These are phyloP conservation scores for Spilarctia lutea DNA, from an alignment of 2,888 invertebrate genomes.

Conservation along the genomic window DNA sequence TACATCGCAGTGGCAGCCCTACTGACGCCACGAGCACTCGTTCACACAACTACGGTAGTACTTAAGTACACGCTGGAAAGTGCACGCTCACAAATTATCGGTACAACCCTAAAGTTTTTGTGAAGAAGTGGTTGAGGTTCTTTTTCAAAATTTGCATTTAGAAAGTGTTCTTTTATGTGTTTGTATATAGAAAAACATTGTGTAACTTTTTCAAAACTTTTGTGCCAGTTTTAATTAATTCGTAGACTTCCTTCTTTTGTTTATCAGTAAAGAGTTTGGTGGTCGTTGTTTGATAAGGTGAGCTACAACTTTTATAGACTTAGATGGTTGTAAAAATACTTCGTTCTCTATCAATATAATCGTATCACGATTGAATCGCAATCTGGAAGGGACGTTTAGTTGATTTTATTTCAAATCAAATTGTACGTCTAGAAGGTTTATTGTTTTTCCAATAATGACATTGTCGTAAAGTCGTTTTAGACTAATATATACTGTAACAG, in stretches of 20 bases:
- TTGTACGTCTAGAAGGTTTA: conserved; percentile 59
- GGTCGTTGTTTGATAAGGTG: conserved; percentile 33
- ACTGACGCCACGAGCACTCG: conserved; percentile 72
- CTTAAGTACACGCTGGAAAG: conserved; percentile 50
- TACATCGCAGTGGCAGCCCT: conserved; percentile 76
- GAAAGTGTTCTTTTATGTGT: conserved; percentile 56
- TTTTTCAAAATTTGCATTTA: conserved; percentile 36
- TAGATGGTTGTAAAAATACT: conserved; percentile 28
- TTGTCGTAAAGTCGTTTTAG: conserved; percentile 58
- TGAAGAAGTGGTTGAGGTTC: conserved; percentile 43
- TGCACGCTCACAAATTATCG: conserved; percentile 40
- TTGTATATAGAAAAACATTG: conserved; percentile 59
- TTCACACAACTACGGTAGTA: conserved; percentile 50
- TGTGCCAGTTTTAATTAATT: conserved; percentile 21
- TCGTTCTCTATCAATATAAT: conserved; percentile 41
- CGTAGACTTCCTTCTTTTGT: conserved; percentile 32
- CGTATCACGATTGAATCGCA: conserved; percentile 45
- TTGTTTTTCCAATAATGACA: conserved; percentile 65
- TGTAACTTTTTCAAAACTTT: conserved; percentile 42
- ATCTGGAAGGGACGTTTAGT: conserved; percentile 51
- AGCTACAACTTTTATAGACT: conserved; percentile 30
- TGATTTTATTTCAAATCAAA: conserved; percentile 60
- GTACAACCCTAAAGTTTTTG: conserved; percentile 50
- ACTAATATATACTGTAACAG: conserved; percentile 39
- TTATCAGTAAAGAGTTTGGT: conserved; percentile 23